Conservation (phyloP, 2,797 vertebrate genomes). For the Amphiprion clarkii region DNA sequence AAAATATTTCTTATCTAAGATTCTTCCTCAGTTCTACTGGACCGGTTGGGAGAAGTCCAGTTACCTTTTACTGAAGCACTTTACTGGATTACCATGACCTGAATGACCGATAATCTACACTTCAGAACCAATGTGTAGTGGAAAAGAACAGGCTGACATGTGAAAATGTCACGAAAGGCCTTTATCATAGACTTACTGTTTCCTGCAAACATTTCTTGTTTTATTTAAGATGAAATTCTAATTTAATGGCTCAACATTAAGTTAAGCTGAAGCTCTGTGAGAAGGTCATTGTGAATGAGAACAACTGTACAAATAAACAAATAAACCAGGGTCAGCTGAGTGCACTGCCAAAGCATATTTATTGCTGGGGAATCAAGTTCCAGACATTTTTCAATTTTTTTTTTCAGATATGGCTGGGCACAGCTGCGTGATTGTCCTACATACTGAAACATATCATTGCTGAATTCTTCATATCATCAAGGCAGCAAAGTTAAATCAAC, state of each 20-base stretch:
- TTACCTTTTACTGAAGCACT: no score
- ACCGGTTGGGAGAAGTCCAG: no score
- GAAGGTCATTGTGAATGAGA: not conserved
- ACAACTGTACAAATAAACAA: not conserved
- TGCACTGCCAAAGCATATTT: not conserved
- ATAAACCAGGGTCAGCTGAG: slow-evolving; percentile 4
- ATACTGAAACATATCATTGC: slow-evolving; percentile 27
- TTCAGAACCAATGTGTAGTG: slow-evolving; percentile 3
- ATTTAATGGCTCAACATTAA: not conserved
- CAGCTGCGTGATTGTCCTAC: slow-evolving; percentile 20
- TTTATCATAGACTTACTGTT: not conserved
- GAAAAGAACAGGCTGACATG: not conserved
- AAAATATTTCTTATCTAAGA: no score
- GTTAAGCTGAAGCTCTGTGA: slow-evolving; percentile 8
- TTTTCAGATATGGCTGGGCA: slow-evolving; percentile 6
- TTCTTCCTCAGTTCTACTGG: no score
- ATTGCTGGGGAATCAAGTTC: slow-evolving; percentile 11
- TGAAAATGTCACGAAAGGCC: not conserved
- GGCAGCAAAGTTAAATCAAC: not conserved
- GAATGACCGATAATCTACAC: not conserved
- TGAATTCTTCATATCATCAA: not conserved
- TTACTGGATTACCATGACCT: no score
- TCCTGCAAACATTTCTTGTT: not conserved
- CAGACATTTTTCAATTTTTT: slow-evolving; percentile 30
- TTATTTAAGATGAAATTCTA: not conserved